Conservation (phyloP, 2,888 invertebrate species). For the Pomacea canaliculata region DNA sequence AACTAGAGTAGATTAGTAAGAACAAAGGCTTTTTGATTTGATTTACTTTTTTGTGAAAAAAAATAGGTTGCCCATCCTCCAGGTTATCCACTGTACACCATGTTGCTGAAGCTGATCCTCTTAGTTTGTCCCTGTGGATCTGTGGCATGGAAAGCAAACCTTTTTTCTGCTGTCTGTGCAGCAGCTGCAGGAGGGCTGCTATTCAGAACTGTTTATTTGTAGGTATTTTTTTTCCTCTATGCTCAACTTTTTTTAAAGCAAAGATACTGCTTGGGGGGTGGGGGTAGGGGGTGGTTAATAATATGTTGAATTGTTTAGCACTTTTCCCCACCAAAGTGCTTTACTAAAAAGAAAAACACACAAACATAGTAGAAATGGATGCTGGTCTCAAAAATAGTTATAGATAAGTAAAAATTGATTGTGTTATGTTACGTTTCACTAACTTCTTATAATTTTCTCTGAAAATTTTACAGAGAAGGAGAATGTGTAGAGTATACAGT, state of each 20-base stretch:
- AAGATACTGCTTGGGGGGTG: no score
- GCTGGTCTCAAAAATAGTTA: no score
- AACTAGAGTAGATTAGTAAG: not conserved
- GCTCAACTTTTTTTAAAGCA: not conserved
- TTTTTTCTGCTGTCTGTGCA: slow-evolving; percentile 56
- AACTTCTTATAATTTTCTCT: no score
- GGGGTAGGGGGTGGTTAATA: no score
- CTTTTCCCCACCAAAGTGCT: no score
- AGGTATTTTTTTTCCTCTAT: slow-evolving; percentile 11
- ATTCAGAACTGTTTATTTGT: slow-evolving; percentile 20
- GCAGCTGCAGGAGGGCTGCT: slow-evolving; percentile 42
- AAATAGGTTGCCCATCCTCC: slow-evolving; percentile 67
- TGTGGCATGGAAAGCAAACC: slow-evolving; percentile 63
- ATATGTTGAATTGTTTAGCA: no score
- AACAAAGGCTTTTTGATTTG: not conserved
- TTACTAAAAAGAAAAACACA: no score
- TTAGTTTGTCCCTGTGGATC: slow-evolving; percentile 49
- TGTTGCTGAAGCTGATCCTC: slow-evolving; percentile 53
- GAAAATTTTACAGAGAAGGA: no score
- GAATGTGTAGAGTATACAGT: no score
- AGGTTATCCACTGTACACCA: slow-evolving; percentile 67
- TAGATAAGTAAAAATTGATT: no score
- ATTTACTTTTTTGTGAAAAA: not conserved
- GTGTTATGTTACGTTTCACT: no score
- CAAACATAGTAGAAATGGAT: not conserved